Evolutionary conservation across 2,888 invertebrate species (phyloP).

Genomic region (Eumerus sabulonum): DNA sequence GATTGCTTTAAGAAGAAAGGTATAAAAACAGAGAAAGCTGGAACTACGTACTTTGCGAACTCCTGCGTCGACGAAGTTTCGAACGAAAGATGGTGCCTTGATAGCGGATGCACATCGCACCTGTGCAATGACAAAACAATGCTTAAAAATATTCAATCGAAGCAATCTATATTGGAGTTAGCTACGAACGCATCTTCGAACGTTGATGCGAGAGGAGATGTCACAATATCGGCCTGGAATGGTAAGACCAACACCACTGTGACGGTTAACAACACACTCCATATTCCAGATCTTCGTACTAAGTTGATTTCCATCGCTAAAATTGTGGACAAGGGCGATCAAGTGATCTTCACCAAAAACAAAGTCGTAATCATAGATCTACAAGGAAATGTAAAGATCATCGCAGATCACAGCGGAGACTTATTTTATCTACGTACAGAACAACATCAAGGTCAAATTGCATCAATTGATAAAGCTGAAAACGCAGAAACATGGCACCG

Average conservation of each 20-base stretch:
- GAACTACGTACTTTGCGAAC: slow-evolving; percentile 2
- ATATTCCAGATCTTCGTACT: slow-evolving; percentile 46
- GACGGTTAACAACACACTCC: slow-evolving; percentile 43
- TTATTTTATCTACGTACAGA: slow-evolving; percentile 18
- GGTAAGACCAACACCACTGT: neutral
- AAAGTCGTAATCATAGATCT: slow-evolving; percentile 5
- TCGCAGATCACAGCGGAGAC: slow-evolving; percentile 15
- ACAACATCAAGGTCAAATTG: slow-evolving; percentile 5
- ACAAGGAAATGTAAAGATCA: slow-evolving; percentile 8
- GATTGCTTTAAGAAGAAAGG: too few relatives aligned
- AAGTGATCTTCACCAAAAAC: slow-evolving; percentile 40
- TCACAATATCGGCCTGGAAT: slow-evolving; percentile 19
- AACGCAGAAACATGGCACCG: too few relatives aligned
- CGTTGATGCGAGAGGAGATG: slow-evolving; percentile 16
- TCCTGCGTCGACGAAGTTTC: neutral
- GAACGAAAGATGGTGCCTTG: slow-evolving; percentile 34
- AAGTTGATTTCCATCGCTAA: slow-evolving; percentile 62
- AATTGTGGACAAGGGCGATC: slow-evolving; percentile 59
- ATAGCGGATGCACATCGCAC: too few relatives aligned
- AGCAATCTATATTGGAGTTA: slow-evolving; percentile 41
- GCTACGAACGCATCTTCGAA: slow-evolving; percentile 46
- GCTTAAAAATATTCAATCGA: slow-evolving; percentile 22
- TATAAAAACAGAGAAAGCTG: slow-evolving; percentile 3
- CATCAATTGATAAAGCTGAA: neutral
- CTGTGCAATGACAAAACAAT: slow-evolving; percentile 41